phyloP scores from a whole-genome alignment of 2,888 invertebrate genomes.

The Baronia brevicornis region DNA sequence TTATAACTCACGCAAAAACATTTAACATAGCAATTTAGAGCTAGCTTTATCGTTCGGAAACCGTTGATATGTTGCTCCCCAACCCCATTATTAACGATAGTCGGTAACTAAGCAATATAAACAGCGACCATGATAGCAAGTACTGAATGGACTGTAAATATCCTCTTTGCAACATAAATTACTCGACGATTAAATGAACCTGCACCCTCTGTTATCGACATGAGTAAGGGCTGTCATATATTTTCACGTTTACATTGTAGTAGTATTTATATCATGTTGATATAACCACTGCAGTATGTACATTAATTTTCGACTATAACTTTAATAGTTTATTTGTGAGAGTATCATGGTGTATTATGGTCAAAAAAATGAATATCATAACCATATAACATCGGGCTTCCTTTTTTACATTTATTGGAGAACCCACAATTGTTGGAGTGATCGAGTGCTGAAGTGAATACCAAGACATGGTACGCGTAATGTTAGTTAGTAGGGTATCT shows the following conservation, averaged over 20 bases:
- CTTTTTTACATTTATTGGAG: no score
- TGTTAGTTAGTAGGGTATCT: no score
- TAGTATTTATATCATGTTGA: no score
- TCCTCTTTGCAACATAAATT: slow-evolving; percentile 15
- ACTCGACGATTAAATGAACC: slow-evolving; percentile 12
- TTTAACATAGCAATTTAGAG: slow-evolving; percentile 21
- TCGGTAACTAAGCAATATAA: slow-evolving; percentile 18
- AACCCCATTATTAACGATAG: slow-evolving; percentile 29
- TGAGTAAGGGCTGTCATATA: background rate
- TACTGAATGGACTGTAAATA: slow-evolving; percentile 11
- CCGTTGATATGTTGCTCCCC: slow-evolving; percentile 29
- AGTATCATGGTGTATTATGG: no score
- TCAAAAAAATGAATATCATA: no score
- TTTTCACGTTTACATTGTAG: slow-evolving; percentile 2
- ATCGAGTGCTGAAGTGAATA: no score
- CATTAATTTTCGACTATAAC: no score
- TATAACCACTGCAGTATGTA: no score
- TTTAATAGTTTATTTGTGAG: no score
- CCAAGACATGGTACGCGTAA: no score
- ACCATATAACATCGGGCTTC: no score
- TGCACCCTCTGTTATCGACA: slow-evolving; percentile 6
- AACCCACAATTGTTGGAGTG: no score
- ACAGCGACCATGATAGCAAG: slow-evolving; percentile 13
- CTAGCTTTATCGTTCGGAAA: slow-evolving; percentile 40
- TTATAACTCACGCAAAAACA: slow-evolving; percentile 17